These are phyloP conservation scores for Molanna angustata DNA, from an alignment of 2,888 invertebrate species.

Conservation along the genomic window DNA sequence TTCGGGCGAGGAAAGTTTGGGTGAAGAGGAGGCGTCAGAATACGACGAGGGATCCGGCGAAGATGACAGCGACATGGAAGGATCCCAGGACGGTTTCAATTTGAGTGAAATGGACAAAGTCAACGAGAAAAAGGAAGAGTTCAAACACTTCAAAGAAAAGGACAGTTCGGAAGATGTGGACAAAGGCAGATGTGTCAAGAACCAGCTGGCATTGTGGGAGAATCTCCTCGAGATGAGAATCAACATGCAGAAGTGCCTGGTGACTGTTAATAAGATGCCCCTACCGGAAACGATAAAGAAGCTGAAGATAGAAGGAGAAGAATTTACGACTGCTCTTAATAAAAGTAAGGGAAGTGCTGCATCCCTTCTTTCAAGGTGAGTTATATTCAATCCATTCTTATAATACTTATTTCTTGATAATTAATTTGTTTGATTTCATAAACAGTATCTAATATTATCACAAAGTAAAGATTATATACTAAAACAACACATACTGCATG, in stretches of 20 bases:
- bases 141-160: conserved; percentile 58
- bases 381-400: no score
- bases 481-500: no score
- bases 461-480: no score
- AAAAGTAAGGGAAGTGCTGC: conserved; percentile 55
- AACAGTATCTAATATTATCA: no score
- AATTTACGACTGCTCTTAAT: conserved; percentile 53
- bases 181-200: conserved; percentile 67
- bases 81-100: conserved; percentile 44
- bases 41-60: conserved; percentile 36
- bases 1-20: conserved; percentile 1
- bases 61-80: conserved; percentile 36
- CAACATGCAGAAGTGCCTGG: conserved; percentile 78
- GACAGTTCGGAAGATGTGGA: conserved; percentile 58
- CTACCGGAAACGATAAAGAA: conserved; percentile 54
- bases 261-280: conserved; percentile 77
- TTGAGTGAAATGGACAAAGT: conserved; percentile 43
- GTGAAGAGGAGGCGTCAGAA: conserved; percentile 28
- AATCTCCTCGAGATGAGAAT: conserved; percentile 82
- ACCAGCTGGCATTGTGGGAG: conserved; percentile 79
- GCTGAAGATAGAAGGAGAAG: conserved; percentile 43
- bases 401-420: no score
- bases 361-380: conserved; percentile 61
- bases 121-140: conserved; percentile 50
- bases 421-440: no score